Conservation (phyloP, 2,797 vertebrate species). For the Discoglossus pictus region DNA sequence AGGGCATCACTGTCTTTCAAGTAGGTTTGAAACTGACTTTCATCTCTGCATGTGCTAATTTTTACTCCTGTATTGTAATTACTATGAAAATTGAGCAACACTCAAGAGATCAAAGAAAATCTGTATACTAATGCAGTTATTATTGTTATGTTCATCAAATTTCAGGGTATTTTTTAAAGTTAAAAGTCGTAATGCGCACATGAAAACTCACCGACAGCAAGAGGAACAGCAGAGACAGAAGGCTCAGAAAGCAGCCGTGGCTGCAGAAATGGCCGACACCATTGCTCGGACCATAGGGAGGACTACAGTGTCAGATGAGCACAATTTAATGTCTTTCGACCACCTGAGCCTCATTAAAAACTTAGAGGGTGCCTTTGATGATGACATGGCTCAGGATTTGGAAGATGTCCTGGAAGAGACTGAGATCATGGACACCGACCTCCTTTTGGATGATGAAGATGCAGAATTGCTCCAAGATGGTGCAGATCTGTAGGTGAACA, state of each 20-base stretch:
- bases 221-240: constrained; percentile 79
- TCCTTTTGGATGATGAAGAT: constrained; percentile 73
- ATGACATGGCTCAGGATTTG: constrained; percentile 70
- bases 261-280: constrained; percentile 71
- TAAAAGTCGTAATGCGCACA: constrained; percentile 87
- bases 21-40: too few species aligned
- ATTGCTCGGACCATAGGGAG: constrained; percentile 71
- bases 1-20: too few species aligned
- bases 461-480: constrained; percentile 72
- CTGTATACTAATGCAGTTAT: too few species aligned
- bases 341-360: constrained; percentile 72
- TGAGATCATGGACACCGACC: constrained; percentile 70
- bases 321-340: constrained; percentile 70
- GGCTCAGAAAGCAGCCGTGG: constrained; percentile 74
- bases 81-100: too few species aligned
- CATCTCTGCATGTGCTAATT: too few species aligned
- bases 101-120: too few species aligned
- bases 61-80: too few species aligned
- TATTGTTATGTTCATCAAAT: too few species aligned
- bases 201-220: constrained; percentile 84
- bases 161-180: constrained; percentile 84
- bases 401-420: constrained; percentile 73
- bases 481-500: constrained; percentile 70
- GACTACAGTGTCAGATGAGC: constrained; percentile 67
- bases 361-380: constrained; percentile 64